Base-by-base conservation (phyloP, 92 coral and sea anemone genomes). In the Bergia puertoricense region DNA sequence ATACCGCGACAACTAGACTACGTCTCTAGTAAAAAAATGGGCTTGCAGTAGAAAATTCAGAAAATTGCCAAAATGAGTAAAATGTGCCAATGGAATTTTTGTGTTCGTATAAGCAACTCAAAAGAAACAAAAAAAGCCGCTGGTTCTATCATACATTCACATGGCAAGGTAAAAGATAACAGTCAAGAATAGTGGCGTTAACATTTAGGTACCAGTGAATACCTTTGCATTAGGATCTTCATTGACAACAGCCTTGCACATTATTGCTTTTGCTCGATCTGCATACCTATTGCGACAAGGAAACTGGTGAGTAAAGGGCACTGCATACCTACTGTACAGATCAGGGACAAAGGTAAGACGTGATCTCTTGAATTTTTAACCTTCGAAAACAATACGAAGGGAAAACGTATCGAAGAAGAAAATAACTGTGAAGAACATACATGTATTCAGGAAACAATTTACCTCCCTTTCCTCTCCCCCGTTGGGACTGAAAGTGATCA, bases 211-310 rank as follows among this genome's bases (percentile, higher is more conserved):
- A 84, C 20, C 30, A 11, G 10, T 79, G 42, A 78, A 41, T 87
- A 97, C 99, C 99, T 97, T 97, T 22, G 98, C 98, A 86, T 97
- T 97, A 16, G 99, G 99, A 79, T 96, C 99, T 68, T 97, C 99
- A 65, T 97, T 97, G 42, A 97, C 85, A 6, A 97, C 92, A 83
- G 99, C 99, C 71, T 95, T 95, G 76, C 99, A 97, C 77, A 97
- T 88, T 68, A 97, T 97, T 79, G 96, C 98, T 76, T 97, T 97
- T 30, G 99, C 98, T 74, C 98, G 92, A 79, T 97, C 99, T n/a
- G 99, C 99, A 89, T 97, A 97, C 85, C 99, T 97, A 82, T 18
- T 18, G 16, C 59, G 45, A 36, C 51, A 48, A 23, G 15, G 43
- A 38, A 23, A n/a, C 48, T 86, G 54, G 41, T 4, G 72, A 22